Conservation (phyloP, 2,888 invertebrate species). For the Seira musarum region DNA sequence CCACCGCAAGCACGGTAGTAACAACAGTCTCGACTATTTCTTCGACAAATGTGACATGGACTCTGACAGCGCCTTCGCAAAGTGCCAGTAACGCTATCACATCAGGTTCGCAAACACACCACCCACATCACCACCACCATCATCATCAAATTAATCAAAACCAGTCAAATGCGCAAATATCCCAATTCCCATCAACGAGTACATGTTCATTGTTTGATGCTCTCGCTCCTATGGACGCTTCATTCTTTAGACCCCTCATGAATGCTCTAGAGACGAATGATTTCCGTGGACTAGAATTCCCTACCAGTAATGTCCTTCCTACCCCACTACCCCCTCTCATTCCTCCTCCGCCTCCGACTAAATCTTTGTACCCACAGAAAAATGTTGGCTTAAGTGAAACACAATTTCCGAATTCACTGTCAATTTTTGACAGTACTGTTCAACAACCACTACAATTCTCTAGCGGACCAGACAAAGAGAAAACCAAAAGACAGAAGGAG, state of each 20-base stretch:
- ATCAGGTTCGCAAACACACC: background rate
- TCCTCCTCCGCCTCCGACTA: conserved; percentile 27
- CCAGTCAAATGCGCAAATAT: no score
- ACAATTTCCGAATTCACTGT: conserved; percentile 5
- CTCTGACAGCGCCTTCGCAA: no score
- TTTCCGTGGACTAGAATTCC: conserved; percentile 38
- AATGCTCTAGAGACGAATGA: conserved; percentile 41
- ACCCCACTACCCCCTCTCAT: conserved; percentile 28
- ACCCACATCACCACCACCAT: background rate
- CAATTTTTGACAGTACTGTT: no score
- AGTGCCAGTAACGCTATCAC: background rate
- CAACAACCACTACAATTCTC: no score
- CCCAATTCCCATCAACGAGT: background rate
- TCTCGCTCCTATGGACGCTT: conserved; percentile 40
- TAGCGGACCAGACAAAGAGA: no score
- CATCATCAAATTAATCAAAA: background rate
- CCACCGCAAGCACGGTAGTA: no score
- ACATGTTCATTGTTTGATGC: conserved; percentile 42
- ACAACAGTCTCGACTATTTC: no score
- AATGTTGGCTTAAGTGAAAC: background rate
- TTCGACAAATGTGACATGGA: no score
- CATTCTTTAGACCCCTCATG: conserved; percentile 43
- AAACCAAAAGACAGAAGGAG: no score
- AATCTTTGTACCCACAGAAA: conserved; percentile 23
- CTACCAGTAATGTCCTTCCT: conserved; percentile 1